A percentile compares a stretch with the other conserved stretches of the same genome.
Conservation (phyloP, 2,888 invertebrate genomes). For the Polyommatus iphigenia region DNA sequence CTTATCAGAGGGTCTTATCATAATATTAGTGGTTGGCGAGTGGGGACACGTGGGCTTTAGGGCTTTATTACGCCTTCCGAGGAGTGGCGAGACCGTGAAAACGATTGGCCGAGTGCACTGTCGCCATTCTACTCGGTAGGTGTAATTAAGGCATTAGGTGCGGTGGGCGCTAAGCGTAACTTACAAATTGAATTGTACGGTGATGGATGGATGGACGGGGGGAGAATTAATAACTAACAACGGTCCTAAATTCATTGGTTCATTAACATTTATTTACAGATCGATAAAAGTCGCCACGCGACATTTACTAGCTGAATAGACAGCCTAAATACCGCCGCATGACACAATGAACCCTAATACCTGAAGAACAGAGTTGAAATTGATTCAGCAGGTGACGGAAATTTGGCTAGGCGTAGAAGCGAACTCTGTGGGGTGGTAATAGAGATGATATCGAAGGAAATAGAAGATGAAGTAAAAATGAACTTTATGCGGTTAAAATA, state of each 20-base stretch:
- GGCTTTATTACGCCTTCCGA: too few relatives aligned
- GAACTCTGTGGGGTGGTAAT: neutral
- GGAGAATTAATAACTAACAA: neutral
- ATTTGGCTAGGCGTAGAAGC: neutral
- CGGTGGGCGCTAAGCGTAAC: too few relatives aligned
- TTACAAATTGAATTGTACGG: neutral
- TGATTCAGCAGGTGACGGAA: neutral
- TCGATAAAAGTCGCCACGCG: constrained; percentile 20
- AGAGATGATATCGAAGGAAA: neutral
- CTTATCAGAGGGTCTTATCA: too few relatives aligned
- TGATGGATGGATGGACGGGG: neutral
- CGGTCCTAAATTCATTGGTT: constrained; percentile 4
- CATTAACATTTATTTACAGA: constrained; percentile 27
- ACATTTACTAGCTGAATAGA: constrained; percentile 8
- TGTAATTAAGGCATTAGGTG: too few relatives aligned
- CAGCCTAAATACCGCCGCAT: neutral
- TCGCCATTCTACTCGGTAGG: too few relatives aligned
- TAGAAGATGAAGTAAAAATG: neutral
- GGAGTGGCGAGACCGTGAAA: too few relatives aligned
- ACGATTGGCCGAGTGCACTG: too few relatives aligned
- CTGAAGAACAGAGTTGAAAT: neutral
- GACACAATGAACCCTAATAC: neutral
- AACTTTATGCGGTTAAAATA: neutral
- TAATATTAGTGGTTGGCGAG: too few relatives aligned
- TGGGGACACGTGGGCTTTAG: too few relatives aligned